Evolutionary conservation across 2,888 invertebrate genomes (phyloP), one percentile per base, ranked within the genome.

Genomic region (Orthosia incerta): DNA sequence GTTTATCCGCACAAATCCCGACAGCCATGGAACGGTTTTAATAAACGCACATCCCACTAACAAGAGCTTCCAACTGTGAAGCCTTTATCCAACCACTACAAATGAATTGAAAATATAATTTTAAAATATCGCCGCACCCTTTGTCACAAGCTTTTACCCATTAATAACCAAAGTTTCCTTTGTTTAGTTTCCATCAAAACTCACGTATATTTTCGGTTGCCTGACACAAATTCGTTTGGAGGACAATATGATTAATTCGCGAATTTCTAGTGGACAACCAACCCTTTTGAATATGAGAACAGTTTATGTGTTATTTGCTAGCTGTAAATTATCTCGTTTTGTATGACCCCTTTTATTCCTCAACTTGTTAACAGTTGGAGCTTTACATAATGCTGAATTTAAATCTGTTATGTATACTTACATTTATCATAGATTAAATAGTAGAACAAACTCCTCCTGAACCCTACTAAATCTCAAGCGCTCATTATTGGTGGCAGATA

Each of bases 241-340:
- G 62, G 45, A 77, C 74, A 82, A 73, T 79, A 73, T 82, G 72
- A 85, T 85, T 82, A 85, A 79, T 82, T 73, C 63, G 60, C 50
- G 39, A 61, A 55, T 64, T 68, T 51, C 59, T 26, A 26, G 63
- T 59, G 67, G 56, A 75, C 67, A 67, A 68, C 51, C 61, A 31
- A 77, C 69, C 71, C 59, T 76, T 69, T 74, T 64, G 60, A 56
- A 61, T 70, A 53, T 65, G 59, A 60, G 45, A 23, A 48, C 60
- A 74, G 66, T 75, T 84, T 78, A 81, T 71, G 68, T 72, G 15
- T 68, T 65, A 73, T 77, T 81, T 75, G 65, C 57, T 61, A 57
- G 68, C 31, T 76, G 55, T 72, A 51, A 70, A 62, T 84, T 65
- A 62, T 31, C 26, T 11, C 55, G 74, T 82, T 76, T 61, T 50